Evolutionary conservation across 2,113 vertebrate species (phyloP).

Genomic region (Neolamprologus falcicula): DNA sequence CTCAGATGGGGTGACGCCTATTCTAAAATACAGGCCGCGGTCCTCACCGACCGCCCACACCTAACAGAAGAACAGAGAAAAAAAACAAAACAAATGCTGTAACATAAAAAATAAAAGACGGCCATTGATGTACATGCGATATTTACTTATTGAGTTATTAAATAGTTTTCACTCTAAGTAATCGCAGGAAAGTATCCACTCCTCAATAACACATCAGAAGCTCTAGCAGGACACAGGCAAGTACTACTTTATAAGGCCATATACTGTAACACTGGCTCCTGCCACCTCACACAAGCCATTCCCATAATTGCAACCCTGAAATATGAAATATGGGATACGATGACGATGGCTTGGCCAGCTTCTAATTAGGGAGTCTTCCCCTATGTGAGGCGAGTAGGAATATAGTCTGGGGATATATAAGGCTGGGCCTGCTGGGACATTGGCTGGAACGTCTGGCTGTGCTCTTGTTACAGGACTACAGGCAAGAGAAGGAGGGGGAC

Average conservation of each 20-base stretch:
- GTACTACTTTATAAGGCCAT: constrained; percentile 57
- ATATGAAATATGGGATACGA: constrained; percentile 66
- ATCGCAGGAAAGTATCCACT: not conserved
- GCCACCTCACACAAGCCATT: constrained; percentile 25
- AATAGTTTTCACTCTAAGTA: not conserved
- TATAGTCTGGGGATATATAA: constrained; percentile 63
- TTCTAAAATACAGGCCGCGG: constrained; percentile 86
- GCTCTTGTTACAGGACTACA: constrained; percentile 47
- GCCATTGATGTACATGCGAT: not conserved
- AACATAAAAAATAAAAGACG: not conserved
- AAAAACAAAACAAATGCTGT: not conserved
- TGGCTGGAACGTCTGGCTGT: constrained; percentile 27
- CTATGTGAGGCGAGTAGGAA: constrained; percentile 54
- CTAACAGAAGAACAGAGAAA: constrained; percentile 49
- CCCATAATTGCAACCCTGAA: constrained; percentile 47
- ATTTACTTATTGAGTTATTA: not conserved
- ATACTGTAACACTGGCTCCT: constrained; percentile 39
- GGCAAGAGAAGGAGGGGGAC: not conserved
- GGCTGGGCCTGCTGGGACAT: constrained; percentile 34
- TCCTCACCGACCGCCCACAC: constrained; percentile 91
- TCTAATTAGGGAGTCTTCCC: constrained; percentile 69
- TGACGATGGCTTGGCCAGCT: constrained; percentile 47
- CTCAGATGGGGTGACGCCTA: constrained; percentile 84
- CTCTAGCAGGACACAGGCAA: not conserved
- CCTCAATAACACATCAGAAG: not conserved